Percentiles rank a stretch among this genome's conserved stretches.
phyloP scores from a whole-genome alignment of 2,113 vertebrate genomes.

The Azemiops feae region DNA sequence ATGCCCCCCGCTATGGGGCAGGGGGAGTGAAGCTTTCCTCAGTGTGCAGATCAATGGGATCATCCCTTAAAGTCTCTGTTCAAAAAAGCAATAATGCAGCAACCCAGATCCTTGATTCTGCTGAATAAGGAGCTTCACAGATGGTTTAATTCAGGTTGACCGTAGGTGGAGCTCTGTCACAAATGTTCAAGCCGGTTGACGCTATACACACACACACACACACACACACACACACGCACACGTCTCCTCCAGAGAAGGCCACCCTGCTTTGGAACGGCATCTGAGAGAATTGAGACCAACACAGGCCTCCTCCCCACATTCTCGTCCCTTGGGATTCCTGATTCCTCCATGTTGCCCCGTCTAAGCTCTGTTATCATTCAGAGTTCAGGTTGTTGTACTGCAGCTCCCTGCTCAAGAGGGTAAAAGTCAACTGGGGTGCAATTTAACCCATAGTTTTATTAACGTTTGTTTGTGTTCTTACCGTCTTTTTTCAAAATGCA shows the following conservation, averaged over 20 bases:
- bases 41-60: not conserved
- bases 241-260: not conserved
- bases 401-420: not conserved
- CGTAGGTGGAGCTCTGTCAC: not conserved
- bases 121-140: not conserved
- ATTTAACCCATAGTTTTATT: not conserved
- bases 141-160: not conserved
- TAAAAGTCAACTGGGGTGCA: not conserved
- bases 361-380: not conserved
- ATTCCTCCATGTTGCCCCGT: not conserved
- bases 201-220: not conserved
- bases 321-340: not conserved
- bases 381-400: not conserved
- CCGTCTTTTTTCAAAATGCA: not conserved
- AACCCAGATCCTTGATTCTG: not conserved
- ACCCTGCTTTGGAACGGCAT: not conserved
- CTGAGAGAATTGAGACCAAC: not conserved
- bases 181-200: not conserved
- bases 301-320: not conserved
- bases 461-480: not conserved
- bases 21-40: not conserved
- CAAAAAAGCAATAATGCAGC: not conserved
- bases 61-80: not conserved
- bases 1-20: not conserved
- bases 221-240: no score